These are phyloP conservation scores for Allolobophora icterica DNA, from an alignment of 2,888 invertebrate genomes.

Conservation along the genomic window DNA sequence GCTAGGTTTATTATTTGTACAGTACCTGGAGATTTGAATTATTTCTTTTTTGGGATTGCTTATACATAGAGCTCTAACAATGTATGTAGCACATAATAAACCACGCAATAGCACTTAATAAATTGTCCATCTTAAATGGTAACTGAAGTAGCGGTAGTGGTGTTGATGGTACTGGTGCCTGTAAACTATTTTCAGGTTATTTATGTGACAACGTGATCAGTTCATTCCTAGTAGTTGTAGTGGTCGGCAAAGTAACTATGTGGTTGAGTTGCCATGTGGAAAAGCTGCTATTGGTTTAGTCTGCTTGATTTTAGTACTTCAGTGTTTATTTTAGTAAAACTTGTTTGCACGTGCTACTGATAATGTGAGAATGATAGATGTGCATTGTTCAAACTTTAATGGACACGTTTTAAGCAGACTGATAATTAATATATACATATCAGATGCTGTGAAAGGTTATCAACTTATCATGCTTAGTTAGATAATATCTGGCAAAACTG, in stretches of 20 bases:
- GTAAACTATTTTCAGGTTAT: neutral
- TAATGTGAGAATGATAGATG: neutral
- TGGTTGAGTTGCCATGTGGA: neutral
- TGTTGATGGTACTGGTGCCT: neutral
- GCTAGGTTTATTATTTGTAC: neutral
- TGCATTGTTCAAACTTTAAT: no score
- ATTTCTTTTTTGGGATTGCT: neutral
- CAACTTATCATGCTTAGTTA: no score
- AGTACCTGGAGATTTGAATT: neutral
- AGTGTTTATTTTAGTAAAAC: neutral
- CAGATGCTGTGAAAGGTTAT: no score
- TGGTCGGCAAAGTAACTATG: neutral
- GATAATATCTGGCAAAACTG: no score
- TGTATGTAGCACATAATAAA: neutral
- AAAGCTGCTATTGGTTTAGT: neutral
- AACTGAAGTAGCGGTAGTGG: neutral
- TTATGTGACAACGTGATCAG: neutral
- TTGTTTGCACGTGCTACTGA: neutral
- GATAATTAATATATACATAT: no score
- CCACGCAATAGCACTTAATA: neutral
- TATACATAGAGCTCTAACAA: neutral
- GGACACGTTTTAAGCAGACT: no score
- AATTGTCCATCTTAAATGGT: slow-evolving; percentile 1
- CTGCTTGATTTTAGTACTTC: neutral
- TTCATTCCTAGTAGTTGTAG: neutral